Evolutionary conservation across 2,113 vertebrate species (phyloP).

Genomic region (Shinisaurus crocodilurus): DNA sequence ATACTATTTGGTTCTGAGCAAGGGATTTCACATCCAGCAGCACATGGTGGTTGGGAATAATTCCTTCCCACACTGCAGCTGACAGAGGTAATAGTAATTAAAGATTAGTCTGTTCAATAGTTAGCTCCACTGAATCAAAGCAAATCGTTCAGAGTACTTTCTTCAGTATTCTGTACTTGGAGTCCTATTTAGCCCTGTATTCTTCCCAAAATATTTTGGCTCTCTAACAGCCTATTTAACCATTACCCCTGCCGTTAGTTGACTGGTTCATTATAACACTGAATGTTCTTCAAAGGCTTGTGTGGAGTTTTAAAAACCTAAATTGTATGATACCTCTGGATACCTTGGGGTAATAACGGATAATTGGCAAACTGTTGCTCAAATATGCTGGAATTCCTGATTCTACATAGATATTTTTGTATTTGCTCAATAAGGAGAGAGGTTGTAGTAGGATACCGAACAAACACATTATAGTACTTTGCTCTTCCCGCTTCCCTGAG

Average conservation of each 20-base stretch:
- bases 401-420: slow-evolving; percentile 53
- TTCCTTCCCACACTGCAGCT: slow-evolving; percentile 52
- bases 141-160: slow-evolving; percentile 62
- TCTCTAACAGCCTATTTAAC: slow-evolving; percentile 6
- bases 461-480: not conserved
- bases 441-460: slow-evolving; percentile 49
- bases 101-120: slow-evolving; percentile 55
- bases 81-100: slow-evolving; percentile 61
- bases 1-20: slow-evolving; percentile 42
- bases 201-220: slow-evolving; percentile 58
- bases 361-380: slow-evolving; percentile 49
- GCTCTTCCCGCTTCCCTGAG: not conserved
- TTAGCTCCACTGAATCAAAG: slow-evolving; percentile 58
- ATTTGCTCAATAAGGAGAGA: slow-evolving; percentile 47
- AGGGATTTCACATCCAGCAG: slow-evolving; percentile 50
- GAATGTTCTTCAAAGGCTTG: slow-evolving; percentile 29
- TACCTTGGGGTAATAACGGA: slow-evolving; percentile 50
- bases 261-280: slow-evolving; percentile 47
- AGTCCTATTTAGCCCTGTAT: slow-evolving; percentile 27
- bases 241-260: slow-evolving; percentile 19
- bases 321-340: slow-evolving; percentile 51
- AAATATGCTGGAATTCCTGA: slow-evolving; percentile 54
- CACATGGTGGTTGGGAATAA: slow-evolving; percentile 59
- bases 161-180: slow-evolving; percentile 31
- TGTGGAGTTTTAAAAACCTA: slow-evolving; percentile 28